phyloP scores from a whole-genome alignment of 2,113 vertebrate species.

The Propithecus coquereli region DNA sequence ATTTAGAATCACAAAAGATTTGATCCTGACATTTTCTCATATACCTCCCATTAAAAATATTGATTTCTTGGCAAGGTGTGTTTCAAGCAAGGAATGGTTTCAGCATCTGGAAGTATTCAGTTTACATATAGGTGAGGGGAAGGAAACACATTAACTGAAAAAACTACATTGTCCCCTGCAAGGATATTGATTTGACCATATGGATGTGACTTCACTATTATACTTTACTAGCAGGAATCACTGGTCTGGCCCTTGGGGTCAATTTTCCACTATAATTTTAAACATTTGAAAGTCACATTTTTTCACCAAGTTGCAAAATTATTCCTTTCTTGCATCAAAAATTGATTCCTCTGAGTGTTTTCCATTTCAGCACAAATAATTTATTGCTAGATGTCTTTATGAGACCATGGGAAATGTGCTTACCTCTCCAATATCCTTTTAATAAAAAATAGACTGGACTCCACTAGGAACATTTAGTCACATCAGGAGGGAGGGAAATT shows the following conservation, averaged over 20 bases:
- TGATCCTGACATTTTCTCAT: neutral
- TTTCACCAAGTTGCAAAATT: constrained; percentile 36
- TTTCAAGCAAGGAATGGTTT: neutral
- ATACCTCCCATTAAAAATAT: neutral
- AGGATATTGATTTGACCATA: neutral
- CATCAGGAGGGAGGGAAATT: constrained; percentile 2
- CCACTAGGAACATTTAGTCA: constrained; percentile 15
- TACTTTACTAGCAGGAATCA: neutral
- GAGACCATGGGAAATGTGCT: constrained; percentile 48
- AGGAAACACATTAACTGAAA: constrained; percentile 1
- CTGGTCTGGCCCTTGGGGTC: neutral
- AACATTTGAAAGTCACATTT: constrained; percentile 38
- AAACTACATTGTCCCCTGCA: neutral
- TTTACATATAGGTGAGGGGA: neutral
- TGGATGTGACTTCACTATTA: neutral
- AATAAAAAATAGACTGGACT: constrained; percentile 39
- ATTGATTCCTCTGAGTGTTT: constrained; percentile 43
- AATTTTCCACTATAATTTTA: constrained; percentile 43
- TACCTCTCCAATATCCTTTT: constrained; percentile 46
- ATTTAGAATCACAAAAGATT: neutral
- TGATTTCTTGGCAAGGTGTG: neutral
- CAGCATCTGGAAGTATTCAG: neutral
- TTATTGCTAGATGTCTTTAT: constrained; percentile 25
- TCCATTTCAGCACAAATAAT: constrained; percentile 52
- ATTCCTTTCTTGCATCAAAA: constrained; percentile 41